Conservation (phyloP, 2,888 invertebrate genomes). For the Candidula unifasciata region DNA sequence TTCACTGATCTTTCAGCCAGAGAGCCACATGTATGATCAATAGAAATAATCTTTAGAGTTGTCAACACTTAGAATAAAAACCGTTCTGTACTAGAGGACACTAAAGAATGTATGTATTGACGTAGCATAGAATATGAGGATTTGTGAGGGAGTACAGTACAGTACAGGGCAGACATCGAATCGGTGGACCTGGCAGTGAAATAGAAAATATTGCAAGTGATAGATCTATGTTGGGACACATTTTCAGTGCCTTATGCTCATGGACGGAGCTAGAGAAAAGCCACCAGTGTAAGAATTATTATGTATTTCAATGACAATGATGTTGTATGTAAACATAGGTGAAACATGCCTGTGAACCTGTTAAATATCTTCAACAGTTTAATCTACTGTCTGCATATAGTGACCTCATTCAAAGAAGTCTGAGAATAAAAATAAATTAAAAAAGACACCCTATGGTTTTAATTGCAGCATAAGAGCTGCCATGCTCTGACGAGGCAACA, state of each 20-base stretch:
- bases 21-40: too few species aligned
- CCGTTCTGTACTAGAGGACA: not conserved
- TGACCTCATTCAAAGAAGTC: constrained; percentile 27
- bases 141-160: too few species aligned
- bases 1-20: too few species aligned
- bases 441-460: constrained; percentile 18
- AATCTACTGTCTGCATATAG: not conserved
- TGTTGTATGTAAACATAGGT: too few species aligned
- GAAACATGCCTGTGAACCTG: not conserved
- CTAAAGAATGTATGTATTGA: not conserved
- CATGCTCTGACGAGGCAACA: constrained; percentile 36
- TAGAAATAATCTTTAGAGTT: too few species aligned
- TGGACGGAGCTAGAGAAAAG: not conserved
- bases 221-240: too few species aligned
- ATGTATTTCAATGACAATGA: not conserved
- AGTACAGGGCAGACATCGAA: too few species aligned
- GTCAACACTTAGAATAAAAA: not conserved
- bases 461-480: constrained; percentile 43
- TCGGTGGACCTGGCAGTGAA: too few species aligned
- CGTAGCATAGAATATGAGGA: too few species aligned
- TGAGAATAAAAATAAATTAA: constrained; percentile 18
- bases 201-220: too few species aligned
- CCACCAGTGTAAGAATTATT: not conserved
- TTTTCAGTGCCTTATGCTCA: too few species aligned
- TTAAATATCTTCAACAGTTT: not conserved